Percentiles rank a stretch among this genome's conserved stretches.
Evolutionary conservation across 2,797 vertebrate species (phyloP).

Genomic region (Labroides dimidiatus): DNA sequence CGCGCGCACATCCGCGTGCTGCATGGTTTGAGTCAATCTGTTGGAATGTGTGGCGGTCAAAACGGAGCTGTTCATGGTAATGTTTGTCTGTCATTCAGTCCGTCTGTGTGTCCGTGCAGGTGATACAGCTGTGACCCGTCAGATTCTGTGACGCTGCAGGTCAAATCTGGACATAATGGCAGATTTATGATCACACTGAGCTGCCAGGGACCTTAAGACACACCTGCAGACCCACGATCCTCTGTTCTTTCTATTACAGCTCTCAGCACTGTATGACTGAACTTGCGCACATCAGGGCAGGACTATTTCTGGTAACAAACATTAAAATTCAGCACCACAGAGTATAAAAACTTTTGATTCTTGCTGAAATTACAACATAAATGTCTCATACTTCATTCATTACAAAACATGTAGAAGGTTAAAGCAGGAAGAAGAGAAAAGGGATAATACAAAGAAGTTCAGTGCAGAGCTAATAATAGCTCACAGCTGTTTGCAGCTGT

Average conservation of each 20-base stretch:
- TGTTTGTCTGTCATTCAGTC: slow-evolving; percentile 2
- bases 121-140: slow-evolving; percentile 18
- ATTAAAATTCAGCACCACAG: slow-evolving; percentile 5
- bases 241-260: neutral
- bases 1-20: slow-evolving; percentile 48
- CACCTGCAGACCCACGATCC: slow-evolving; percentile 18
- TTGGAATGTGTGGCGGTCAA: slow-evolving; percentile 76
- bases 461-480: slow-evolving; percentile 38
- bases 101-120: neutral
- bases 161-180: slow-evolving; percentile 10
- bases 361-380: neutral
- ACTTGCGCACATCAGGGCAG: neutral
- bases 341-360: neutral
- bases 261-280: neutral
- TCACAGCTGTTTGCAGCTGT: slow-evolving; percentile 17
- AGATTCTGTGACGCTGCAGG: slow-evolving; percentile 34
- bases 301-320: slow-evolving; percentile 18
- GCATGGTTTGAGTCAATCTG: slow-evolving; percentile 55
- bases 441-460: too few species aligned
- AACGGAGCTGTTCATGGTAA: neutral
- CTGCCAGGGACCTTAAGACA: slow-evolving; percentile 17
- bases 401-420: neutral
- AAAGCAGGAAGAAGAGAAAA: too few species aligned
- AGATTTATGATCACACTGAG: neutral
- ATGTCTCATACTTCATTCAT: neutral